phyloP scores from a whole-genome alignment of 1,140 invertebrate species.

The Hesperophylax magnus region DNA sequence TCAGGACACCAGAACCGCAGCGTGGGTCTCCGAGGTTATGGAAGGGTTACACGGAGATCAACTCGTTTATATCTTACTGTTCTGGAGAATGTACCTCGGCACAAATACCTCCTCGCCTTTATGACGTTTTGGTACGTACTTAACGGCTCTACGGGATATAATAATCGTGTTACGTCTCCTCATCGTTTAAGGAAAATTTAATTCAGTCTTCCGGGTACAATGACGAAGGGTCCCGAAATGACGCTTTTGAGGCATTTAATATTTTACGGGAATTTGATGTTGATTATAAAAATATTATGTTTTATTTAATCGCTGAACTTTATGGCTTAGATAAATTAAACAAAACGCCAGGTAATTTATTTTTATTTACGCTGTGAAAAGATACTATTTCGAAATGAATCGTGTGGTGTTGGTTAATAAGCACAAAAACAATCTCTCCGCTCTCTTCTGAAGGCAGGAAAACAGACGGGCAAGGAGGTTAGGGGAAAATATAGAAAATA shows the following conservation, averaged over 20 bases:
- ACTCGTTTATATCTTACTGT: constrained; percentile 48
- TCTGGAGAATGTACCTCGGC: constrained; percentile 37
- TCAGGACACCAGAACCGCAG: constrained; percentile 39
- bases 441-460: background rate
- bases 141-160: constrained; percentile 47
- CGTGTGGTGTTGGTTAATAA: too few species aligned
- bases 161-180: constrained; percentile 49
- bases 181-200: constrained; percentile 49
- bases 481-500: constrained; percentile 55
- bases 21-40: constrained; percentile 41
- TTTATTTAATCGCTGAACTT: background rate
- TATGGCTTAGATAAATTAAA: background rate
- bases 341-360: background rate
- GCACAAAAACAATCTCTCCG: too few species aligned
- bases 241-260: background rate
- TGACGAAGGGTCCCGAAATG: constrained; percentile 12
- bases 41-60: constrained; percentile 48
- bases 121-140: constrained; percentile 48
- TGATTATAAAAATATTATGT: constrained; percentile 1
- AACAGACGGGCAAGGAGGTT: background rate
- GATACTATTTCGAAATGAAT: too few species aligned
- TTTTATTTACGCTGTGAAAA: too few species aligned
- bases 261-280: background rate
- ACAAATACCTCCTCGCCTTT: constrained; percentile 49
- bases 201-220: constrained; percentile 44